Evolutionary conservation across 2,797 vertebrate genomes (phyloP), one percentile per base, ranked within the genome.

Genomic region (Pogonophryne albipinna): DNA sequence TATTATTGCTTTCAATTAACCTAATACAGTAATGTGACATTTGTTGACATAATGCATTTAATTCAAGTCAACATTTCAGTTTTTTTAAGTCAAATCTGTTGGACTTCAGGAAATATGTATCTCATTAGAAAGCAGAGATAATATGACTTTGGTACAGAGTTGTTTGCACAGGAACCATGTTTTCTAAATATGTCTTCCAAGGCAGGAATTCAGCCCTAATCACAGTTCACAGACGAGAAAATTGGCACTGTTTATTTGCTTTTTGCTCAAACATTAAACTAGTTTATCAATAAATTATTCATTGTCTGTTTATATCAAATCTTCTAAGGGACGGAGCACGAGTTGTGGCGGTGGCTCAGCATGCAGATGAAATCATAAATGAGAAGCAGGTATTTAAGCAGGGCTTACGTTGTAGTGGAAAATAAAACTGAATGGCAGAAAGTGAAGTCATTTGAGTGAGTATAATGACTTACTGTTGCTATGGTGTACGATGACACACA

Each of bases 221-320:
- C 61, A 17, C 0, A 7, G n/a, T 50, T 62, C 57, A 58, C 56
- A 62, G 61, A 60, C 9, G 46, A 58, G 52, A 67, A 68, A 71
- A 76, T 45, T 45, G 27, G 34, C 27, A 55, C 31, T 27, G 4
- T 74, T 81, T 67, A 50, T 77, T 79, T 62, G 49, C 76, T 67
- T 78, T 82, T 74, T 64, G 41, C 68, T 73, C 65, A 61, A 79
- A 75, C 20, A 49, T 74, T 69, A 74, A 84, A 76, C 76, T 42
- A 76, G 61, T 74, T 82, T 60, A 74, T 74, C 27, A 64, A 73
- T 85, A 71, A 82, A 79, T 88, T 70, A 80, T 85, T 85, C 73
- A 84, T 62, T 41, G 31, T 64, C 38, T 45, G 63, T 85, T 86
- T 47, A 23, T 49, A 53, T 72, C 20, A 51, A 58, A 73, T 81